Base-by-base conservation (phyloP, 1,140 invertebrate species). In the Dendroctonus valens region DNA sequence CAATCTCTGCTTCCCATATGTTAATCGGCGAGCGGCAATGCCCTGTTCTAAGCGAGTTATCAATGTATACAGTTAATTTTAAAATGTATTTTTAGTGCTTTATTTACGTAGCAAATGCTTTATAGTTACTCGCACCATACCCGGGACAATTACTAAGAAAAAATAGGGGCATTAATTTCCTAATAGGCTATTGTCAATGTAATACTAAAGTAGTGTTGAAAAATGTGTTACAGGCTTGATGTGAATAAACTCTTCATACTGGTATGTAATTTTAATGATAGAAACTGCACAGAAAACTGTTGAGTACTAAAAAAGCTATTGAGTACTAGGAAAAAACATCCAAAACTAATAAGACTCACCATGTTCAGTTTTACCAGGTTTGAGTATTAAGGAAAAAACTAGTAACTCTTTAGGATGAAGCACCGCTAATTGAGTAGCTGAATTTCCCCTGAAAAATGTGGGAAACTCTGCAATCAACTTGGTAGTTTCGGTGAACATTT, bases 381-480 rank as follows among this genome's bases (percentile, higher is more conserved):
- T 81, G 74, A 85, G 81, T 60, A 81, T 78, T 26, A 89, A 78
- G 61, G 80, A 82, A 76, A 86, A 91, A 40, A 93, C 83, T 11
- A 81, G 77, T 37, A 93, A 71, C 72, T 85, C 86, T 55, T 78
- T 80, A 5, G 89, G 84, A 76, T 90, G 88, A n/a, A 93, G 78
- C 67, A 93, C 78, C 9, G 87, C 90, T 59, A 93, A 75, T 61
- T 87, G 84, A 50, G 83, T 71, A 67, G 83, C 81, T 66, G 84
- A 81, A 49, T 87, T 87, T 15, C 87, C 87, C 50, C 89, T 91
- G 77, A 52, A 82, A 69, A 44, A 39, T 26, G 6, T 46, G 11
- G 0, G 46, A 48, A 26, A 26, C 3, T 3, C 26, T 26, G 26
- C 49, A 37, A 48, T 46, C 46, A 59, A 26, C 11, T 14, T 26